Percentiles rank a stretch among this genome's conserved stretches.
Evolutionary conservation across 2,113 vertebrate species (phyloP).

Genomic region (Halcyon malimbica): DNA sequence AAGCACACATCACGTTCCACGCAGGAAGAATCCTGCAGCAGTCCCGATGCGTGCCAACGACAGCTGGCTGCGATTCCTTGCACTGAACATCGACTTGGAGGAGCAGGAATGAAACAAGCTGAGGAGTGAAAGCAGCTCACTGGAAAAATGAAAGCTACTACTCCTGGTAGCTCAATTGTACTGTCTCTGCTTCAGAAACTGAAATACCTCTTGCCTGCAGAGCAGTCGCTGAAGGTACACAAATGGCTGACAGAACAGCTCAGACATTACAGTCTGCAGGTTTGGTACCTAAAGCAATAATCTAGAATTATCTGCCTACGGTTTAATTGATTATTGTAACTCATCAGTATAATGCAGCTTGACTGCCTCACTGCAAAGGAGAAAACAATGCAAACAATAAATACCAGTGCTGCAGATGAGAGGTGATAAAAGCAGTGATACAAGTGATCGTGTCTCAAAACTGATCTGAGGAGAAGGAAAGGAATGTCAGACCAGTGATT

Average conservation of each 20-base stretch:
- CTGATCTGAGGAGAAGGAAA: not conserved
- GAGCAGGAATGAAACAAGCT: not conserved
- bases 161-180: not conserved
- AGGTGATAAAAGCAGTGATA: not conserved
- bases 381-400: not conserved
- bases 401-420: not conserved
- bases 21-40: not conserved
- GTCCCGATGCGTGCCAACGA: not conserved
- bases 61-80: not conserved
- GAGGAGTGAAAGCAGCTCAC: not conserved
- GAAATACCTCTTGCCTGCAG: not conserved
- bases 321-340: not conserved
- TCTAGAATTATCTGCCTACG: not conserved
- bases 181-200: not conserved
- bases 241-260: not conserved
- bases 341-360: not conserved
- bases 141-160: not conserved
- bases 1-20: not conserved
- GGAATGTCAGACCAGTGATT: not conserved
- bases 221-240: not conserved
- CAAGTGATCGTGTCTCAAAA: not conserved
- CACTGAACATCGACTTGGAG: not conserved
- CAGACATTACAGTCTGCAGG: not conserved
- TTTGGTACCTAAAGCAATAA: not conserved
- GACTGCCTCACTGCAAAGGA: not conserved